Base-by-base conservation (phyloP, 2,888 invertebrate genomes). In the Micropterix aruncella region DNA sequence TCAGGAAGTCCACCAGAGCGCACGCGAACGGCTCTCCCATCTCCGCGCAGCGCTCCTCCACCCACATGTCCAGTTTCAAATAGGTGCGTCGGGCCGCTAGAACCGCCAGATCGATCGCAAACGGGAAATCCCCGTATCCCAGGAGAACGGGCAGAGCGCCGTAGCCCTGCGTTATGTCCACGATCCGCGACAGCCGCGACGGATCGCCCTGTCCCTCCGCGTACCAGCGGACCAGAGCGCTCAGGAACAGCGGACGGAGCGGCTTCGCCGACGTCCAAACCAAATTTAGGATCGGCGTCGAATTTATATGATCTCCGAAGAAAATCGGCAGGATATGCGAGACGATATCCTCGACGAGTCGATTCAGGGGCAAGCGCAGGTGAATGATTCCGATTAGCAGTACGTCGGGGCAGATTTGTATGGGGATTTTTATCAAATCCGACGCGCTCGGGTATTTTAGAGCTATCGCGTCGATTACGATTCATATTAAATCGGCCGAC, bases 221-320 rank as follows among this genome's bases (percentile, higher is more conserved):
- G 63, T 91, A 92, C 87, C 90, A 91, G 49, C 90, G 89, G 2
- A 86, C 85, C 90, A 92, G 91, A 2, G 87, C 79, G 55, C 86
- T 84, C 81, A 90, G 86, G 47, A 92, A 77, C 38, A 83, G 69
- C 46, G 56, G 63, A 19, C 59, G 64, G 49, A 73, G 73, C 52
- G 76, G 79, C 40, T 79, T 74, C n/a, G n/a, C n/a, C n/a, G n/a
- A n/a, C 56, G 86, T 84, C 92, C 92, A 93, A 3, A 88, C 88
- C 59, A 85, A 83, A 61, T 91, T 88, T 38, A 93, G 66, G 45
- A 93, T 85, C 12, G 85, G 82, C 16, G 83, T 85, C 1, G 90
- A 85, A 62, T 94, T 94, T 2, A 87, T 85, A 66, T 92, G 91
- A 65, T 85, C 89, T 18, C 81, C 80, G 27, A 92, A 66, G 63